Evolutionary conservation across 2,888 invertebrate genomes (phyloP).

Genomic region (Anticlea derivata): DNA sequence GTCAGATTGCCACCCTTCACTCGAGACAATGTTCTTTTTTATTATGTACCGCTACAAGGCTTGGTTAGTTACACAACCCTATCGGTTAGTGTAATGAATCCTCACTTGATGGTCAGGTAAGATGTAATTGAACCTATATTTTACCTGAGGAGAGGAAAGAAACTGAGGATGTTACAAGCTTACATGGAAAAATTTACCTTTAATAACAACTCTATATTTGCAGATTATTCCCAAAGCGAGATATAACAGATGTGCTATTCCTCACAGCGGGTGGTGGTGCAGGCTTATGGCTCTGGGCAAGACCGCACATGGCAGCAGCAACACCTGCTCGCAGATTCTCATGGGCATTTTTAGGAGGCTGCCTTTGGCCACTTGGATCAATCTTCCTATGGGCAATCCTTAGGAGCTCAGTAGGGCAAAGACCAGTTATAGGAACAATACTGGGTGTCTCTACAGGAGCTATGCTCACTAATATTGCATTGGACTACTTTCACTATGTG

Average conservation of each 20-base stretch:
- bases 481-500: conserved; percentile 86
- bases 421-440: conserved; percentile 86
- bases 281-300: conserved; percentile 91
- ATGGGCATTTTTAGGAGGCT: conserved; percentile 90
- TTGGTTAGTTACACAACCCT: conserved; percentile 90
- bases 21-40: conserved; percentile 87
- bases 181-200: no score
- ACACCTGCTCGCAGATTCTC: conserved; percentile 84
- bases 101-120: conserved; percentile 88
- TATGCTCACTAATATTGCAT: conserved; percentile 85
- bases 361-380: conserved; percentile 94
- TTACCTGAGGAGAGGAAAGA: no score
- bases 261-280: conserved; percentile 92
- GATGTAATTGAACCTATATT: not conserved
- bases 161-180: no score
- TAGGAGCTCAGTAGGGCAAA: conserved; percentile 89
- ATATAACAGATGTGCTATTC: conserved; percentile 92
- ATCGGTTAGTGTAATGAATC: conserved; percentile 93
- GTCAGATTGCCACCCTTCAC: conserved; percentile 86
- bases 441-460: conserved; percentile 89
- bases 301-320: conserved; percentile 89
- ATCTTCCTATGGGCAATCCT: conserved; percentile 94
- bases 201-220: conserved; percentile 45
- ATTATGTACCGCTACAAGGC: conserved; percentile 91
- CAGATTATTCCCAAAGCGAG: conserved; percentile 88